Base-by-base conservation (phyloP, 2,888 invertebrate species). In the Pinctada fucata region DNA sequence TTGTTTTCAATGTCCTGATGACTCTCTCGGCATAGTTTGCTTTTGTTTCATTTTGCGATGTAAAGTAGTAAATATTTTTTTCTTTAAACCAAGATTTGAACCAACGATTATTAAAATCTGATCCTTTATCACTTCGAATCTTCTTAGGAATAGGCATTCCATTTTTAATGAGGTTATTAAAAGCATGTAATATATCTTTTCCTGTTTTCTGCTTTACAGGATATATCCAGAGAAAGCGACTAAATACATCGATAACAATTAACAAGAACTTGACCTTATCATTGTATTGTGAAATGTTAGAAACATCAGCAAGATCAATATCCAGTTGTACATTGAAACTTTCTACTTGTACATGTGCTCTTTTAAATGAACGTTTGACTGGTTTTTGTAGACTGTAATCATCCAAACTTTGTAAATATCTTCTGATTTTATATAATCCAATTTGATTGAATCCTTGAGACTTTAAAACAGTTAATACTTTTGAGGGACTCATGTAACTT, bases 211-310 rank as follows among this genome's bases (percentile, higher is more conserved):
- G 31, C 48, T 65, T 64, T 3, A 64, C 10, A 64, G 73, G 73
- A 49, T 72, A 10, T 2, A 72, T 5, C 64, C 72, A 72, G 4
- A 72, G 45, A 72, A 47, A 77, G 3, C 72, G 77, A 51, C 72
- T 66, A 65, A 72, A 77, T 51, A 77, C 52, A 52, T 77, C 72
- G 45, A 72, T 63, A 6, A 63, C 72, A 2, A 72, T 47, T 2
- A 58, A 45, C 31, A 72, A 16, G 31, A 69, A 76, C 64, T 64
- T 71, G n/a, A 45, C 45, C n/a, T 52, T 63, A 52, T 51, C 51
- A 48, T 77, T 77, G 4, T 76, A 49, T 45, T 58, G 52, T 10
- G 76, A n/a, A 47, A 76, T 51, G n/a, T 68, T 69, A 3, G 31
- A 13, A 45, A 75, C 69, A 63, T 69, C 69, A 3, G 75, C 75